Percentiles rank a stretch among this genome's conserved stretches.
These are phyloP conservation scores for Agonopterix subpropinquella DNA, from an alignment of 2,888 invertebrate species.

Conservation along the genomic window DNA sequence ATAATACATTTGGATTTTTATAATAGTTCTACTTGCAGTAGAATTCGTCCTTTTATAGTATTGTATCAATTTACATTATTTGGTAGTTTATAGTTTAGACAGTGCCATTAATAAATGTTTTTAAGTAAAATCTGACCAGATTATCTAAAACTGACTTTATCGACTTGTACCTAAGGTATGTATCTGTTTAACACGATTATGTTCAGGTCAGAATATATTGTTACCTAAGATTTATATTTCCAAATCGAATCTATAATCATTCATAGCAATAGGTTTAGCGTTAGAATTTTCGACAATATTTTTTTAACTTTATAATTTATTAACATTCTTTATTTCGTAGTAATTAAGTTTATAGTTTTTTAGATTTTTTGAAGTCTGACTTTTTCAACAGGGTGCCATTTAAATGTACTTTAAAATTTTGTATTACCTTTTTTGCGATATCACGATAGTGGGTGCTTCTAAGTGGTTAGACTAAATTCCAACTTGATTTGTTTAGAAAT, in stretches of 20 bases:
- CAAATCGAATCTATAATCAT: slow-evolving; percentile 2
- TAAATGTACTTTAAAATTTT: slow-evolving; percentile 8
- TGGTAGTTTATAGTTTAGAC: not conserved
- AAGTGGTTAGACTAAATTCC: slow-evolving; percentile 1
- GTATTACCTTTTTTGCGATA: too few relatives aligned
- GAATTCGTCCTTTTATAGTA: too few relatives aligned
- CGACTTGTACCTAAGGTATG: not conserved
- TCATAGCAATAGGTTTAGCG: slow-evolving; percentile 7
- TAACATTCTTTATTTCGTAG: slow-evolving; percentile 17
- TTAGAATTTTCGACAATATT: slow-evolving; percentile 13
- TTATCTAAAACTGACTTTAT: not conserved
- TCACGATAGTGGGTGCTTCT: too few relatives aligned
- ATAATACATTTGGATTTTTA: not conserved
- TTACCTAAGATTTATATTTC: slow-evolving; percentile 5
- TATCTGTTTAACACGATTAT: not conserved
- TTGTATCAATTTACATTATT: too few relatives aligned
- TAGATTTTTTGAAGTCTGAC: slow-evolving; percentile 38
- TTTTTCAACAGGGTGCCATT: slow-evolving; percentile 55
- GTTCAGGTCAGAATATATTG: not conserved
- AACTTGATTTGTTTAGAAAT: slow-evolving; percentile 8
- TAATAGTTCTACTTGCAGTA: too few relatives aligned
- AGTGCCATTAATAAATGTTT: not conserved
- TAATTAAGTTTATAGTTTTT: slow-evolving; percentile 7
- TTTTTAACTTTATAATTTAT: slow-evolving; percentile 26
- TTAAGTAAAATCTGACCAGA: not conserved